These are phyloP conservation scores for Tachystola acroxantha DNA, from an alignment of 2,888 invertebrate genomes.

Conservation along the genomic window DNA sequence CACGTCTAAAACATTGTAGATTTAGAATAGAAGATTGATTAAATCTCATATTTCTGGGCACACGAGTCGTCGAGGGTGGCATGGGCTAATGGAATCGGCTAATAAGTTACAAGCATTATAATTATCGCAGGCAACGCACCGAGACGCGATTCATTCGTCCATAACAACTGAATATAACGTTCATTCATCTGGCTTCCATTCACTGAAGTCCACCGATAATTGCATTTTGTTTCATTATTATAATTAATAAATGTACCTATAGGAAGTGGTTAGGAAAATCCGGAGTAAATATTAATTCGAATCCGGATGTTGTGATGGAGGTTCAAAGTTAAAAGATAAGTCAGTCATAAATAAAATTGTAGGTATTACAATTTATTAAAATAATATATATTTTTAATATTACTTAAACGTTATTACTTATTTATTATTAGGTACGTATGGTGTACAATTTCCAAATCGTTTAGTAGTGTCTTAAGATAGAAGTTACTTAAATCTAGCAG, in stretches of 20 bases:
- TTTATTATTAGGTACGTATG: too few relatives aligned
- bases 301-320: neutral
- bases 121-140: slow-evolving; percentile 32
- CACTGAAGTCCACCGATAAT: neutral
- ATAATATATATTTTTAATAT: too few relatives aligned
- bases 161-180: slow-evolving; percentile 24
- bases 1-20: too few relatives aligned
- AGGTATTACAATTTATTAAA: too few relatives aligned
- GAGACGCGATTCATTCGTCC: slow-evolving; percentile 26
- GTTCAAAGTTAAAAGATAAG: neutral
- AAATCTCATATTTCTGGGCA: too few relatives aligned
- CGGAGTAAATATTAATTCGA: slow-evolving; percentile 1
- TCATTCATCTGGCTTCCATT: neutral
- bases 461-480: too few relatives aligned
- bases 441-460: too few relatives aligned
- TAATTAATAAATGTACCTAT: neutral
- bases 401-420: too few relatives aligned
- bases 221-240: too few relatives aligned
- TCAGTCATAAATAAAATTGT: neutral
- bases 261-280: slow-evolving; percentile 11
- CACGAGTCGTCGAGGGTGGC: too few relatives aligned
- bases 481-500: too few relatives aligned
- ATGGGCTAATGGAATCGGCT: slow-evolving; percentile 7
- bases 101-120: slow-evolving; percentile 19
- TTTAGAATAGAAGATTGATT: too few relatives aligned